These are phyloP conservation scores for Leptarthrus brevirostris DNA, from an alignment of 2,888 invertebrate genomes.

Conservation along the genomic window DNA sequence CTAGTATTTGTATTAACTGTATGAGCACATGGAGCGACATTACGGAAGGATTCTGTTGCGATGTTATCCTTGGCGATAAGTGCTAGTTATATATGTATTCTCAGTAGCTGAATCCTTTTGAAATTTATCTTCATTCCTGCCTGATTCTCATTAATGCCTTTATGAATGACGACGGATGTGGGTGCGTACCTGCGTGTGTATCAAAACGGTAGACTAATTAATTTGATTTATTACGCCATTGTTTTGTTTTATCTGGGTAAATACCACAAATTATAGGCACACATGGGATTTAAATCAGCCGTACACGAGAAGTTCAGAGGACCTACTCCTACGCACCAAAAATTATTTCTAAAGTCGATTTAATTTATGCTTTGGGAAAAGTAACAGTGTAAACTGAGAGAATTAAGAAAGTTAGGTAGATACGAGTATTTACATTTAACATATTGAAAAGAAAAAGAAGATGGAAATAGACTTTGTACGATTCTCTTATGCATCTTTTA, in stretches of 20 bases:
- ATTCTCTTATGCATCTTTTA: no score
- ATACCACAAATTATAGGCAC: constrained; percentile 43
- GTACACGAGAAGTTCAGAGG: constrained; percentile 21
- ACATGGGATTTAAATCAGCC: constrained; percentile 33
- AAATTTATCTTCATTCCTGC: constrained; percentile 36
- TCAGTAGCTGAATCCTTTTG: constrained; percentile 17
- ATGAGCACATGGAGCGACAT: not conserved
- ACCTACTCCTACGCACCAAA: not conserved
- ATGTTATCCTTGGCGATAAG: constrained; percentile 30
- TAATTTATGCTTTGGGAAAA: constrained; percentile 30
- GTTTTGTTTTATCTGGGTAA: constrained; percentile 40
- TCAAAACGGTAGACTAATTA: constrained; percentile 42
- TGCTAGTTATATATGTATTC: constrained; percentile 42
- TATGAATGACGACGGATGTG: constrained; percentile 28
- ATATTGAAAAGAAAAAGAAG: no score
- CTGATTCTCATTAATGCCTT: constrained; percentile 6
- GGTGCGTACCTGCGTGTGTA: constrained; percentile 1
- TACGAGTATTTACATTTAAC: no score
- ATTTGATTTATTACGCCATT: constrained; percentile 47
- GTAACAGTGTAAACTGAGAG: not conserved
- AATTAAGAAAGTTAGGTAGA: no score
- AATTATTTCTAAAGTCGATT: not conserved
- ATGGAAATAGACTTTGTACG: no score
- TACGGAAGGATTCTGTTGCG: constrained; percentile 32
- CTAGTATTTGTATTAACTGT: constrained; percentile 30